Base-by-base conservation (phyloP, 2,888 invertebrate genomes). In the Gastrophysa polygoni region DNA sequence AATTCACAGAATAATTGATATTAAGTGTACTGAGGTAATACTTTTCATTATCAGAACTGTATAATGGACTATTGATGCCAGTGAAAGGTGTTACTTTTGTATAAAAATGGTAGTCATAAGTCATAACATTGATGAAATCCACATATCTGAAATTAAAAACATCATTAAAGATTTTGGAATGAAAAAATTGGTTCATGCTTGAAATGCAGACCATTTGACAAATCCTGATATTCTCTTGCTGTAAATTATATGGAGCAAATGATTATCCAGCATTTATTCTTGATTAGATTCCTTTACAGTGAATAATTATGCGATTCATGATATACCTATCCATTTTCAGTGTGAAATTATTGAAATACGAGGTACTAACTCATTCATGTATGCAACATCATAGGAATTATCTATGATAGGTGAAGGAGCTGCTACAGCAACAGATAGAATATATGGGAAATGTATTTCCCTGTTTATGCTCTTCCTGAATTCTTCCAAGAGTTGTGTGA, bases 51-150 rank as follows among this genome's bases (percentile, higher is more conserved):
- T 81, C 73, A 5, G 86, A 83, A 0, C 86, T 82, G 77, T 87
- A 92, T 2, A 96, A 81, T 0, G 96, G 95, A 0, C 95, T 87
- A 81, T 96, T 96, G 11, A 93, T 83, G 0, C 93, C 89, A 16
- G 95, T 95, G 70, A 93, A 88, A 0, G 95, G 95, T 1, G 91
- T 89, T 64, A 87, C 86, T 77, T 85, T 85, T 3, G 88, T 86
- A 75, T 87, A 96, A 75, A 88, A 91, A 79, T 96, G 95, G 75
- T 88, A 96, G 79, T 96, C 96, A 77, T 96, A 96, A 0, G 91
- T 87, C 96, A 96, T 96, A n/a, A 96, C 76, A 79, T 93, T 95
- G 0, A 94, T 87, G 82, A 88, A 93, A 80, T 96, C 95, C 0
- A 90, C 88, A 77, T 91, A 84, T 54, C 89, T 89, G 75, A 58